Evolutionary conservation across 2,888 invertebrate species (phyloP).

Genomic region (Mimas tiliae): DNA sequence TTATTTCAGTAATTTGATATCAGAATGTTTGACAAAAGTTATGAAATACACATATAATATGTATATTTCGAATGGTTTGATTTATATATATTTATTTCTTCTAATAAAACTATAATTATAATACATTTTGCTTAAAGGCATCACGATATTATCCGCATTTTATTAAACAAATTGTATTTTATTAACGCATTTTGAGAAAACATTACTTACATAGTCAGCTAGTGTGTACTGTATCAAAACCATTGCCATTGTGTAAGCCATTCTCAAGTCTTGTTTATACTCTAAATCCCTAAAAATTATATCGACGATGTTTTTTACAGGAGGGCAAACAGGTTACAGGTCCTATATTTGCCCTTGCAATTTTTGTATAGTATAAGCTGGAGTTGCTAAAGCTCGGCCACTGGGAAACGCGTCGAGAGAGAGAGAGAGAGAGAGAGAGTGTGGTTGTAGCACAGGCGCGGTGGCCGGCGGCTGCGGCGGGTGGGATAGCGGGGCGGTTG

Average conservation of each 20-base stretch:
- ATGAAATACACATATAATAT: too few species aligned
- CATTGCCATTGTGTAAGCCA: too few species aligned
- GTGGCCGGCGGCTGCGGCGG: conserved; percentile 13
- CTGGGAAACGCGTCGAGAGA: conserved; percentile 53
- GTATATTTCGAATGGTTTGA: too few species aligned
- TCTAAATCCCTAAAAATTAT: neutral
- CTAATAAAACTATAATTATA: too few species aligned
- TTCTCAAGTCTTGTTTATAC: neutral
- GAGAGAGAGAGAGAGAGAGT: conserved; percentile 31
- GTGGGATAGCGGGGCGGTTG: conserved; percentile 43
- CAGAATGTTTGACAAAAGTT: too few species aligned
- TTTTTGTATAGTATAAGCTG: conserved; percentile 61
- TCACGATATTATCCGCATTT: too few species aligned
- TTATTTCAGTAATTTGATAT: too few species aligned
- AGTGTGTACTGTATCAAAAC: neutral
- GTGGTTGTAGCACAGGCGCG: conserved; percentile 2
- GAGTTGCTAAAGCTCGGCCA: conserved; percentile 71
- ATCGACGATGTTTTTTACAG: conserved; percentile 42
- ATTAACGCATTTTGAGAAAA: neutral
- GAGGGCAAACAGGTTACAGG: conserved; percentile 60
- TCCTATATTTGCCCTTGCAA: conserved; percentile 66
- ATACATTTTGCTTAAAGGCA: too few species aligned
- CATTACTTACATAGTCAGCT: neutral
- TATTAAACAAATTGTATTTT: too few species aligned
- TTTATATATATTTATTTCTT: too few species aligned